These are phyloP conservation scores for Plecturocebus donacophilus DNA, from an alignment of 2,113 vertebrate genomes.

Conservation along the genomic window DNA sequence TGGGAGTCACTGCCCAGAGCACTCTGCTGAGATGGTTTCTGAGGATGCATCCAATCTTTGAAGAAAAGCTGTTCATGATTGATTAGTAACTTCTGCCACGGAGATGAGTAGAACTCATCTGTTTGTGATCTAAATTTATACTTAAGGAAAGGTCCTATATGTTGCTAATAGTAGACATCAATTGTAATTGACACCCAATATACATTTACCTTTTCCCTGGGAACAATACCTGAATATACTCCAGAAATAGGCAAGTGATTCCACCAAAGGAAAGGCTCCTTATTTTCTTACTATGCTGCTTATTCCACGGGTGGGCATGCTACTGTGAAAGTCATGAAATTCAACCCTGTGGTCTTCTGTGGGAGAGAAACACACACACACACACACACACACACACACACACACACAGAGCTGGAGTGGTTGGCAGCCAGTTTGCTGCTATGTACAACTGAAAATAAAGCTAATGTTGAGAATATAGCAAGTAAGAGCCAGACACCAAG, in stretches of 20 bases:
- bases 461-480: not conserved
- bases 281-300: not conserved
- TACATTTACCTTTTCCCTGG: not conserved
- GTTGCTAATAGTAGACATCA: not conserved
- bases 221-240: not conserved
- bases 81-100: not conserved
- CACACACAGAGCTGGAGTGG: not conserved
- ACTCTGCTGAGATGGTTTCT: not conserved
- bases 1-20: not conserved
- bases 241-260: too few species aligned
- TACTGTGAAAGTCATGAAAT: not conserved
- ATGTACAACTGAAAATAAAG: not conserved
- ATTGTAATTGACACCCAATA: not conserved
- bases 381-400: not conserved
- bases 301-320: not conserved
- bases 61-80: not conserved
- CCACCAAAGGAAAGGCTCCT: not conserved
- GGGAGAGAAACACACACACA: not conserved
- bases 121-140: not conserved
- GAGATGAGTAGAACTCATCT: not conserved
- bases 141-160: not conserved
- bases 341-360: too few species aligned
- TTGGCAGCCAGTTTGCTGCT: not conserved
- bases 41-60: too few species aligned
- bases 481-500: not conserved